Base-by-base conservation (phyloP, 2,113 vertebrate species). In the Baryphthengus martii region DNA sequence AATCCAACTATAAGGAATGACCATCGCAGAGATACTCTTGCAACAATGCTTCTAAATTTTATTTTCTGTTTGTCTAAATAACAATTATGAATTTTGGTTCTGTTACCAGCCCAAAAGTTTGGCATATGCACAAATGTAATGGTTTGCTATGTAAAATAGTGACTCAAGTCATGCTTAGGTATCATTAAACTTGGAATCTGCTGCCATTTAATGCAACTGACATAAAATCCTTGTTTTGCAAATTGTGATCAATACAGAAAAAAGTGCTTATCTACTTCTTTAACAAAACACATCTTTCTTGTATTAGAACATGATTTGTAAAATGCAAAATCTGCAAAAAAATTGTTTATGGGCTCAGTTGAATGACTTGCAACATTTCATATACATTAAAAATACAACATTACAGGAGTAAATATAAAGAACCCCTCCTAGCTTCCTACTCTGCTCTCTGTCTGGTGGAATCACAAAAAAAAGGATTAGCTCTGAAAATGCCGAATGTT, bases 331-430 rank as follows among this genome's bases (percentile, higher is more conserved):
- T 70, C 37, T 28, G 31, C 80, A 44, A 90, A 42, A 88, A 65
- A 35, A 61, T n/a, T 26, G 25, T 44, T 71, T 77, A 61, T 33
- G 55, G n/a, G 28, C 62, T 31, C 63, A 88, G 55, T 72, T 58
- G 78, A 95, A 89, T 63, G 71, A 90, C 91, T 81, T 39, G 71
- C 65, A 93, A 37, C 67, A 71, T 93, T 94, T 96, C 63, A 55
- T n/a, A 44, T 18, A 80, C 65, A 90, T 56, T 61, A 82, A 82
- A 92, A 45, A 55, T 24, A n/a, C 44, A 49, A 72, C 81, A 49
- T 71, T 44, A 68, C 33, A 70, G 42, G 40, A 68, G 33, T 52
- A 75, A 75, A 61, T 55, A n/a, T n/a, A 85, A 96, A 89, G 35
- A 89, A 92, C 85, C 1, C 1, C 8, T 17, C 49, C 25, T 12